Conservation (phyloP, 2,888 invertebrate genomes). For the Sisyra terminalis region DNA sequence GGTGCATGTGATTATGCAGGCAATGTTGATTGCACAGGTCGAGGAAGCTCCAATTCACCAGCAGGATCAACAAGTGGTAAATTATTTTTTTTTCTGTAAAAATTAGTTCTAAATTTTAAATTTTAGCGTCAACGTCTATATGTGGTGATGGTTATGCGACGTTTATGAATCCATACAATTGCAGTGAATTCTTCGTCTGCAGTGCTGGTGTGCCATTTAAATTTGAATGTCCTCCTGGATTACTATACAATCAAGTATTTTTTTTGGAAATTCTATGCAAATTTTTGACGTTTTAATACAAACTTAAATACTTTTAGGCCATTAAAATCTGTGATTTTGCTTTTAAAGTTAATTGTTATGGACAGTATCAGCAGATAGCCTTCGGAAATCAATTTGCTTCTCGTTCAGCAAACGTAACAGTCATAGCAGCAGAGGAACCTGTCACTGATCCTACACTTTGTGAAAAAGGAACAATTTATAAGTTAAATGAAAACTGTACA, state of each 20-base stretch:
- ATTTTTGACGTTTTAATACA: too few species aligned
- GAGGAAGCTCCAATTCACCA: slow-evolving; percentile 14
- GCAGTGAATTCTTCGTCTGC: slow-evolving; percentile 46
- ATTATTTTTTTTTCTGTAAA: too few species aligned
- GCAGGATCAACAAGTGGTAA: too few species aligned
- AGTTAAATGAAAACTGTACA: slow-evolving; percentile 13
- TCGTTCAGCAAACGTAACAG: too few species aligned
- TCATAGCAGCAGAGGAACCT: too few species aligned
- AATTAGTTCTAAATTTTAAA: too few species aligned
- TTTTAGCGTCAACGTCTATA: slow-evolving; percentile 12
- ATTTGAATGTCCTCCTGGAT: slow-evolving; percentile 40
- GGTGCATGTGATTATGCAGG: slow-evolving; percentile 38
- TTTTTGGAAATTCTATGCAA: too few species aligned
- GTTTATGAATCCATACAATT: slow-evolving; percentile 37
- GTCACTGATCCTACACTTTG: background rate
- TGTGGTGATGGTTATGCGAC: slow-evolving; percentile 38
- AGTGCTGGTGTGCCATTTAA: slow-evolving; percentile 35
- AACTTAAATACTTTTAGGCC: too few species aligned
- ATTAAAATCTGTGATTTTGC: slow-evolving; percentile 41
- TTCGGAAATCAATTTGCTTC: too few species aligned
- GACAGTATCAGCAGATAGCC: slow-evolving; percentile 6
- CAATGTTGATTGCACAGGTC: slow-evolving; percentile 33
- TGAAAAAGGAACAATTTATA: background rate
- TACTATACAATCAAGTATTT: slow-evolving; percentile 43
- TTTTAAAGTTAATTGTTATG: slow-evolving; percentile 34